Percentiles rank a stretch among this genome's conserved stretches.
These are phyloP conservation scores for Pipra filicauda DNA, from an alignment of 2,113 vertebrate genomes.

Conservation along the genomic window DNA sequence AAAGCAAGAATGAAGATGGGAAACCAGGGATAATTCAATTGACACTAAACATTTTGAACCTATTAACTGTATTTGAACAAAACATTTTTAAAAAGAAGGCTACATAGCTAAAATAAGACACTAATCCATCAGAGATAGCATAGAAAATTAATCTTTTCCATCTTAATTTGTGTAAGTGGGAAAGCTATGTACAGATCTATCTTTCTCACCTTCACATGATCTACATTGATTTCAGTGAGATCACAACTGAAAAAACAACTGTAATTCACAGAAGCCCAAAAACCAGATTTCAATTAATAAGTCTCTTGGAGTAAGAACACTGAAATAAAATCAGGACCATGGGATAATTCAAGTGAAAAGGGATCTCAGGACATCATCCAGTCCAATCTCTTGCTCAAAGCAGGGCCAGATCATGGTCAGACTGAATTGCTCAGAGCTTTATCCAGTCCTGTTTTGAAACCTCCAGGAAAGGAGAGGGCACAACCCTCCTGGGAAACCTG, in stretches of 20 bases:
- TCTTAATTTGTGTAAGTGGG: neutral
- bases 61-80: neutral
- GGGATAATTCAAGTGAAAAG: neutral
- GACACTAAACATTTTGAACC: conserved; percentile 28
- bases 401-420: neutral
- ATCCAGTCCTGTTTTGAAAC: neutral
- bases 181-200: neutral
- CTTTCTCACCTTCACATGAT: neutral
- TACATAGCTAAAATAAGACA: neutral
- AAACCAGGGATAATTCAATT: conserved; percentile 48
- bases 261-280: neutral
- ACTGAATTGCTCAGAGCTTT: neutral
- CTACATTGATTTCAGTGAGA: neutral
- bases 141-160: neutral
- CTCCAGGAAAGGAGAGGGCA: neutral
- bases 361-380: neutral
- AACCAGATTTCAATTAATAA: neutral
- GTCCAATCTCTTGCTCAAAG: neutral
- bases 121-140: neutral
- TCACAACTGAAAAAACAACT: neutral
- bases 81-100: neutral
- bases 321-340: accelerated
- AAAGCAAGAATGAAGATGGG: conserved; percentile 13
- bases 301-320: neutral
- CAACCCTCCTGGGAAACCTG: neutral